phyloP scores from a whole-genome alignment of 1,140 invertebrate species.

The Bombyx mandarina region DNA sequence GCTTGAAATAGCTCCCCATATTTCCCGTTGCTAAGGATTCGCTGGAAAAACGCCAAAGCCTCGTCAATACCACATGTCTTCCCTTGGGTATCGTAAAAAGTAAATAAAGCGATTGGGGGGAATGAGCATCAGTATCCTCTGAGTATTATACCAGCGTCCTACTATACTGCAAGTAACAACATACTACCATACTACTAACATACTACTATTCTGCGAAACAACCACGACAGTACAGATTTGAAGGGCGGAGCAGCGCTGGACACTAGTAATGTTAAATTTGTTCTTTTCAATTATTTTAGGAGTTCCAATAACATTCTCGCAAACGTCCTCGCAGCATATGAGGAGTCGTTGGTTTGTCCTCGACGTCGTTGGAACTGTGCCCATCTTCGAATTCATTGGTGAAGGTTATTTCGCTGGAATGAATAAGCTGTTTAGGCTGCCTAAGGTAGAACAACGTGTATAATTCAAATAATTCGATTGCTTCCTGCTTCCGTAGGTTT shows the following conservation, averaged over 20 bases:
- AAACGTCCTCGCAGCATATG: constrained; percentile 48
- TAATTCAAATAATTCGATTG: background rate
- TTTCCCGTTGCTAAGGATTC: no score
- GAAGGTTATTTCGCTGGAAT: constrained; percentile 43
- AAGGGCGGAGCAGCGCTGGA: background rate
- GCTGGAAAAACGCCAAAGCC: no score
- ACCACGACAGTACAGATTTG: background rate
- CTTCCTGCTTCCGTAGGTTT: no score
- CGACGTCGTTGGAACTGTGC: constrained; percentile 37
- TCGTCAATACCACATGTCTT: no score
- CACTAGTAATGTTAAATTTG: background rate
- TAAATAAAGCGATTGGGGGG: no score
- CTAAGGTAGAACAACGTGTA: constrained; percentile 28
- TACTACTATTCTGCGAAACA: no score
- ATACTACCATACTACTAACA: no score
- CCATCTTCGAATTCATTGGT: constrained; percentile 40
- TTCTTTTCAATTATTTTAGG: constrained; percentile 17
- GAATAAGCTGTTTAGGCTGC: constrained; percentile 44
- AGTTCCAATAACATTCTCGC: constrained; percentile 43
- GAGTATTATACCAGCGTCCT: no score
- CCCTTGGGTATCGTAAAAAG: no score
- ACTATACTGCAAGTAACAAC: no score
- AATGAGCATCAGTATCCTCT: no score
- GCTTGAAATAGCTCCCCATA: no score
- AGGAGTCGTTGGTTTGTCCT: constrained; percentile 45